Base-by-base conservation (phyloP, 1,140 invertebrate species). In the Littorina saxatilis region DNA sequence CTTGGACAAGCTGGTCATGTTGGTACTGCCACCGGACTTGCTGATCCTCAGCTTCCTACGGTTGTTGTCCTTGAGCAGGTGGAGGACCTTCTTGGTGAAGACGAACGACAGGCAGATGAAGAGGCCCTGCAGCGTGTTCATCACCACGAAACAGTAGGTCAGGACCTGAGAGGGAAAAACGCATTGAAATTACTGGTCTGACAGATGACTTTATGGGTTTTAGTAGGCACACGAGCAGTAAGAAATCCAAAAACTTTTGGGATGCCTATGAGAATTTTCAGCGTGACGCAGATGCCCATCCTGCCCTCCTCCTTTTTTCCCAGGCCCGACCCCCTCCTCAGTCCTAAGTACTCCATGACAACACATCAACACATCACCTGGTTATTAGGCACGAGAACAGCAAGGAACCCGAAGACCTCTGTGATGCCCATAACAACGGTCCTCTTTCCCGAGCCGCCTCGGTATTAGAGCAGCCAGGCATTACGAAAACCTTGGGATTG, bases 261-360 rank as follows among this genome's bases (percentile, higher is more conserved):
- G 32, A 92, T 80, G 11, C 90, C 91, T 84, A 91, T 87, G 32
- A 92, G 85, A 0, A 88, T 55, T 1, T 89, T 87, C 68, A 95
- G 87, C 35, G 94, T 90, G 20, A 94, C 85, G 88, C 94, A 95
- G 39, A 95, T 91, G 35, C 83, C 89, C 88, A 88, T 92, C 84
- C 47, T 85, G 81, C 73, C 47, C 13, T 76, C 61, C 27, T 82
- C 68, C 29, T 82, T 72, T 29, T 80, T 47, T 47, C 43, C 43
- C 43, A 5, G 43, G 43, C 43, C 43, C 43, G 7, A 47, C 43
- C 43, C 43, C 43, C 43, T 47, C 7, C 43, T 9, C 43, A 47
- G 43, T 9, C 43, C 5, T 17, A 47, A 9, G 7, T n/a, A n/a
- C n/a, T n/a, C n/a, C n/a, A n/a, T n/a, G n/a, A n/a, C n/a, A n/a